Evolutionary conservation across 2,797 vertebrate genomes (phyloP), one percentile per base, ranked within the genome.

Genomic region (Parauchenoglanis punctatus): DNA sequence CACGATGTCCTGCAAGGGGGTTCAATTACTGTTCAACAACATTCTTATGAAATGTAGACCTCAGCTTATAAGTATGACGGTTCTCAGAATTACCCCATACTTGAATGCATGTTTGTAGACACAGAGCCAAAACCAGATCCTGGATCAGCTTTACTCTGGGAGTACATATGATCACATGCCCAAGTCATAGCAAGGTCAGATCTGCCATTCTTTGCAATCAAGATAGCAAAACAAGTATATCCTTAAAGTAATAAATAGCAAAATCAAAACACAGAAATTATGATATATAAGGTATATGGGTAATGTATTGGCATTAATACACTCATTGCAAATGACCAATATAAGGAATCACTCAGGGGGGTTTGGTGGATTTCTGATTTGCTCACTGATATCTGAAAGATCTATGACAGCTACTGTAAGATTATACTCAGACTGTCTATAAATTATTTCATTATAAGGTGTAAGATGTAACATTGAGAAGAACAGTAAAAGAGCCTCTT

Each of bases 11-110:
- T 77, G 35, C 49, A 54, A 87, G 8, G 49, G 73, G 49, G 23
- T 87, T 28, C 49, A 68, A 54, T 87, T 87, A 87, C 86, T 40
- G 44, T 83, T 56, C n/a, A 49, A 59, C 72, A 35, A 35, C 72
- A 76, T 52, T 28, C 63, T 52, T 63, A 20, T 75, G 46, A 87
- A 54, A 83, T 87, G 73, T 58, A 78, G 70, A 76, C 35, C 72
- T 80, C 44, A 54, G 59, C 49, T 54, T 25, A 68, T 25, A 76
- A 17, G 46, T 65, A 35, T 59, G 40, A 49, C 17, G 23, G 58
- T 54, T 54, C 46, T 87, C 72, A 54, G 28, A 67, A 56, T 83
- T 35, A 25, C 86, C 81, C 58, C 13, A 10, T 83, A 75, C 18
- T 49, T 35, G n/a, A 81, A 40, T 28, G 56, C 49, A 67, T 56